Base-by-base conservation (phyloP, 2,888 invertebrate species). In the Heliconius hortense region DNA sequence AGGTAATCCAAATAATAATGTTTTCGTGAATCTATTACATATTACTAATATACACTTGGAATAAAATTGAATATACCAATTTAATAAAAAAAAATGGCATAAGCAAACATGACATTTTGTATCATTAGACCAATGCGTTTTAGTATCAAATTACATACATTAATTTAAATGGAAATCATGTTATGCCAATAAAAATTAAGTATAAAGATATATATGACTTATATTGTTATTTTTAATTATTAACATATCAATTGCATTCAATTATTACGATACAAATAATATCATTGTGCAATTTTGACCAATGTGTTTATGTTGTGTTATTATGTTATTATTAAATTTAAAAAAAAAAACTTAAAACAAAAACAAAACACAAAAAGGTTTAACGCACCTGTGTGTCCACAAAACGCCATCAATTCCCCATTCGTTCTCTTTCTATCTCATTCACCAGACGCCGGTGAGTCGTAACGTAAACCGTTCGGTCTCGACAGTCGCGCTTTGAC, bases 401-500 rank as follows among this genome's bases (percentile, higher is more conserved):
- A 71, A 64, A 73, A 24, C 56, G 39, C 75, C 59, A 66, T 63
- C 67, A 31, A 43, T 77, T 73, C 43, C 73, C 76, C 79, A 76
- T 82, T 81, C 81, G 81, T 78, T 83, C 80, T 79, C 73, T 77
- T 76, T 78, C 76, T 78, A 79, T 78, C 78, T 81, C 81, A 80
- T 79, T 79, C 78, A 79, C 64, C 66, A 78, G 68, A 48, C 63
- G 73, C 74, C 78, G 78, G 75, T 4, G n/a, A 56, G 56, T 56
- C 56, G 56, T 59, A 78, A 82, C 82, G 80, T 80, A 28, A 26
- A 60, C 84, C 84, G 80, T 81, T 83, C 79, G 84, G 81, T 78
- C 85, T 84, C 84, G 83, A 56, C 87, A 88, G 90, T 89, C 83
- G 87, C 84, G 85, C 88, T 89, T 86, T 85, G 87, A 85, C 85